Conservation (phyloP, 2,113 vertebrate species). For the Tonatia bakeri region DNA sequence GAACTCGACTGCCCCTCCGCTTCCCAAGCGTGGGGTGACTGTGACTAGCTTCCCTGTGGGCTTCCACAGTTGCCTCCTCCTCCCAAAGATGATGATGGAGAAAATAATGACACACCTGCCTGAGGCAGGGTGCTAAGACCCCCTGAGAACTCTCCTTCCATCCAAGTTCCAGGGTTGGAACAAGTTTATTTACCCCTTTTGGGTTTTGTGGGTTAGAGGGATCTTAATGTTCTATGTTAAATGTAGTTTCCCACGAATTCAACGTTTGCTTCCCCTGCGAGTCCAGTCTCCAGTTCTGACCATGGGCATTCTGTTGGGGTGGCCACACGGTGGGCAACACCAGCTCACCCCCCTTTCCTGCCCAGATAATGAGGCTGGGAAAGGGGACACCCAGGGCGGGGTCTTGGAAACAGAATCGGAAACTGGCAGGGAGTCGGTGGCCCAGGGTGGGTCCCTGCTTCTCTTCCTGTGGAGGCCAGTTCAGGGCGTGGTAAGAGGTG, state of each 20-base stretch:
- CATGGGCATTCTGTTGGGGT: not conserved
- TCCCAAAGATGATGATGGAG: not conserved
- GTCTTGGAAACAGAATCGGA: not conserved
- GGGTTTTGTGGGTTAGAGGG: not conserved
- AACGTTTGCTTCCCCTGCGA: not conserved
- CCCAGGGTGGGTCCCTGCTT: not conserved
- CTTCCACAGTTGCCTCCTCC: not conserved
- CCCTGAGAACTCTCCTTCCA: not conserved
- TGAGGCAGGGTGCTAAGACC: not conserved
- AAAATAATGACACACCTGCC: not conserved
- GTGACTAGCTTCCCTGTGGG: not conserved
- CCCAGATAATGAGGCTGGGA: not conserved
- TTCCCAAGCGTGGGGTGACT: not conserved
- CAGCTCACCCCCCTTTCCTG: not conserved
- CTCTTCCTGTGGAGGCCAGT: not conserved
- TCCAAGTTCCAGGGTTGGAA: not conserved
- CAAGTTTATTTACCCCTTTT: not conserved
- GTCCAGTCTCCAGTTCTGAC: not conserved
- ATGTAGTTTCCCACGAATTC: not conserved
- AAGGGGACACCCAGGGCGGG: not conserved
- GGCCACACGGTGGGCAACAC: not conserved
- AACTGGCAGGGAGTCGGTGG: not conserved
- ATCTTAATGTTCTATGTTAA: not conserved
- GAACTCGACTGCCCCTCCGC: accelerated
- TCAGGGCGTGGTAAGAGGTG: not conserved